Evolutionary conservation across 92 coral and sea anemone genomes (phyloP).

Genomic region (Ricordea florida): DNA sequence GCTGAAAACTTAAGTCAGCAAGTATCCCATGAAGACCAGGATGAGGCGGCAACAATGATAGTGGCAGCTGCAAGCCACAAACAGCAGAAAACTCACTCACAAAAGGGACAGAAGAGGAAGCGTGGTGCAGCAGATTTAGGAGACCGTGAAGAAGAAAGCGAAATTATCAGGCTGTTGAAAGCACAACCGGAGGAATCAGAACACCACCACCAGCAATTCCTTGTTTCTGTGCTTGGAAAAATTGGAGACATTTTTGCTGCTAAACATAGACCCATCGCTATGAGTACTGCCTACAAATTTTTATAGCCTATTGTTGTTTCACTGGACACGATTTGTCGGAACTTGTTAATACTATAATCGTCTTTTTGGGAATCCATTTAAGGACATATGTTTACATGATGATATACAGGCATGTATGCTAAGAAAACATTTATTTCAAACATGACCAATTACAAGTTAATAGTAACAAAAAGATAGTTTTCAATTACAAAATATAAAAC

Average conservation of each 20-base stretch:
- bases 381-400: not conserved
- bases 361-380: not conserved
- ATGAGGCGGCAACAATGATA: not conserved
- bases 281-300: not conserved
- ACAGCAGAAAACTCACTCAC: not conserved
- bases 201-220: conserved; percentile 18
- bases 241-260: conserved; percentile 21
- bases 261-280: not conserved
- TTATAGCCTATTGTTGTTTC: not conserved
- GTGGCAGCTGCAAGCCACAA: conserved; percentile 2
- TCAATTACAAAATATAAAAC: conserved; percentile 9
- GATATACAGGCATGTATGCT: not conserved
- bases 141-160: not conserved
- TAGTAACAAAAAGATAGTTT: not conserved
- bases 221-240: conserved; percentile 26
- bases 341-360: not conserved
- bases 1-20: not conserved
- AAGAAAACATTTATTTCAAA: not conserved
- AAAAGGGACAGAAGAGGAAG: conserved; percentile 11
- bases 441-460: not conserved
- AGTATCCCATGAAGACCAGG: not conserved
- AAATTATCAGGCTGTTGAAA: not conserved
- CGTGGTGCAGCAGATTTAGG: not conserved
- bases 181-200: conserved; percentile 24
- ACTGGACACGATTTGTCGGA: not conserved